phyloP scores from a whole-genome alignment of 2,797 vertebrate species.

The Mormyrus hasselquistii region DNA sequence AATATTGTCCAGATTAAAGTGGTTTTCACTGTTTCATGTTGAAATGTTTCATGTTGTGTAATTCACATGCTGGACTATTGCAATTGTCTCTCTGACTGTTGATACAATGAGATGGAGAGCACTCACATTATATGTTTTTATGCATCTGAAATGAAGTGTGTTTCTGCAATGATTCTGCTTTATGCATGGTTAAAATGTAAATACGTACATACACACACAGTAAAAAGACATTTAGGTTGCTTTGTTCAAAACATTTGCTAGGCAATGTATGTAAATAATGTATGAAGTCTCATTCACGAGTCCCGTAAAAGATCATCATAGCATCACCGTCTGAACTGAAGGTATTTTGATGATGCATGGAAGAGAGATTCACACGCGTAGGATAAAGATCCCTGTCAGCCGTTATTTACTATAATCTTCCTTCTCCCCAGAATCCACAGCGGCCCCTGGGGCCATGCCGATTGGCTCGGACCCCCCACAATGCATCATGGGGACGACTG shows the following conservation, averaged over 20 bases:
- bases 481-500: neutral
- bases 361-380: too few relatives aligned
- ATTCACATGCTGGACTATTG: neutral
- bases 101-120: neutral
- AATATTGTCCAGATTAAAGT: slow-evolving; percentile 28
- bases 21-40: neutral
- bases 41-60: neutral
- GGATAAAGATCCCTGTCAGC: neutral
- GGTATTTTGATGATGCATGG: neutral
- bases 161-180: neutral
- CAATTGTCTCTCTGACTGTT: too few relatives aligned
- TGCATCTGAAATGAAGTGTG: neutral
- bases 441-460: neutral
- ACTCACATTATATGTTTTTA: neutral
- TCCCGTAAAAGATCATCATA: neutral
- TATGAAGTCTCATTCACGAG: neutral
- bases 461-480: neutral
- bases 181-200: neutral
- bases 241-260: neutral
- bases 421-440: neutral
- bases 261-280: neutral
- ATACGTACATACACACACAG: neutral
- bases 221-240: neutral
- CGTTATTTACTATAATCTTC: neutral
- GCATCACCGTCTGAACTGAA: neutral